phyloP scores from a whole-genome alignment of 2,888 invertebrate species.

The Quadroppia sp. region DNA sequence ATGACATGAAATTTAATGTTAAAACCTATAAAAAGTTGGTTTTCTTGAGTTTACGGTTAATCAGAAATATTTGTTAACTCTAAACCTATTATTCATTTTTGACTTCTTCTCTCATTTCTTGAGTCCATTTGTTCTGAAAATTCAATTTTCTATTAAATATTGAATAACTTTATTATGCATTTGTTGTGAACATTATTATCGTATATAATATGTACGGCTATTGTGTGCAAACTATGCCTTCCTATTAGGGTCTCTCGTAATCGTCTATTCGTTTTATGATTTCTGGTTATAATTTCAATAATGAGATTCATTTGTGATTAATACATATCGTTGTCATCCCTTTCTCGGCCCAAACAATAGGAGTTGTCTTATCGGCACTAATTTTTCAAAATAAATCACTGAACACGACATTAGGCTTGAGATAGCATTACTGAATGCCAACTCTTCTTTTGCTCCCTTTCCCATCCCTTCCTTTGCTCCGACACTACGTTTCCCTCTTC shows the following conservation, averaged over 20 bases:
- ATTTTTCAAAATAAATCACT: slow-evolving; percentile 36
- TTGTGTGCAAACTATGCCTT: not conserved
- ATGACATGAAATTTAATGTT: too few relatives aligned
- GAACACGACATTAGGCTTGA: slow-evolving; percentile 7
- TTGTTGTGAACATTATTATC: not conserved
- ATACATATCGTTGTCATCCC: slow-evolving; percentile 34
- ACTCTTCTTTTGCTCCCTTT: not conserved
- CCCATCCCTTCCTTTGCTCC: not conserved
- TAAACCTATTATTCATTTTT: not conserved
- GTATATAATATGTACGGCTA: not conserved
- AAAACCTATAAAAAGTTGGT: too few relatives aligned
- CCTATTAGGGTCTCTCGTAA: not conserved
- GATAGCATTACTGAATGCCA: slow-evolving; percentile 8
- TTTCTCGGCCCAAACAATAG: slow-evolving; percentile 34
- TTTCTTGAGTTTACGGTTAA: too few relatives aligned
- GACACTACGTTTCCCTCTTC: not conserved
- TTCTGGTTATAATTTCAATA: slow-evolving; percentile 30
- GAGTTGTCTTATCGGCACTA: slow-evolving; percentile 13
- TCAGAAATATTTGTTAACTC: too few relatives aligned
- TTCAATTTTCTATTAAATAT: not conserved
- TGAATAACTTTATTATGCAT: not conserved
- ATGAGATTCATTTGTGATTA: slow-evolving; percentile 36
- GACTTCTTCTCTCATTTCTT: not conserved
- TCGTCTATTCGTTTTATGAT: slow-evolving; percentile 24
- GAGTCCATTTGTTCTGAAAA: not conserved